Evolutionary conservation across 2,797 vertebrate species (phyloP).

Genomic region (Crocidura indochinensis): DNA sequence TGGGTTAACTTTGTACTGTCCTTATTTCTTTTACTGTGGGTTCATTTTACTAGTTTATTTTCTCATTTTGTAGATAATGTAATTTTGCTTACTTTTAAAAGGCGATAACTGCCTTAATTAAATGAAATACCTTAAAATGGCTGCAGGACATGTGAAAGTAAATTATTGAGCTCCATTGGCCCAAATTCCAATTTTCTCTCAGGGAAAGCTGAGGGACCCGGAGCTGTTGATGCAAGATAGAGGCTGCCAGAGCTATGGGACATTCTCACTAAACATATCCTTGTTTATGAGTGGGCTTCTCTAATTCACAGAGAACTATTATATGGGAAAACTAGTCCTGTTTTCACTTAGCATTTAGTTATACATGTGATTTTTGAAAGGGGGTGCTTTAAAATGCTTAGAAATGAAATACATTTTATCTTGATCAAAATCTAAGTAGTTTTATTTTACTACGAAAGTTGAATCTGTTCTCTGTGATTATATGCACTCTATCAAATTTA

Average conservation of each 20-base stretch:
- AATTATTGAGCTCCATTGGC: not conserved
- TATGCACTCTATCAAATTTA: slow-evolving; percentile 70
- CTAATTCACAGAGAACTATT: not conserved
- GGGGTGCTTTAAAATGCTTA: slow-evolving; percentile 28
- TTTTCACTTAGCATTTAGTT: not conserved
- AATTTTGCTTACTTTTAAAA: slow-evolving; percentile 23
- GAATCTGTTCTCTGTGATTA: slow-evolving; percentile 53
- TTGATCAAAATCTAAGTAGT: slow-evolving; percentile 53
- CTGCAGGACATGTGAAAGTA: slow-evolving; percentile 18
- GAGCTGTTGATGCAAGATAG: not conserved
- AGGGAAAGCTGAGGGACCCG: not conserved
- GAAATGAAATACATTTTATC: slow-evolving; percentile 30
- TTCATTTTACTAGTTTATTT: not conserved
- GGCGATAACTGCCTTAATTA: not conserved
- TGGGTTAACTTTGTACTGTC: not conserved
- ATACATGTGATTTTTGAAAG: slow-evolving; percentile 52
- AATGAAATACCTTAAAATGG: slow-evolving; percentile 17
- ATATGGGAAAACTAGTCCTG: not conserved
- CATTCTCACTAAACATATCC: not conserved
- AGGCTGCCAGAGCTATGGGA: not conserved
- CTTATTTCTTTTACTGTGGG: not conserved
- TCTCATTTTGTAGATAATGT: slow-evolving; percentile 46
- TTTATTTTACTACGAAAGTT: slow-evolving; percentile 37
- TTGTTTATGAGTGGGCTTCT: not conserved
- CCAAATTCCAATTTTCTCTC: not conserved